phyloP scores from a whole-genome alignment of 2,113 vertebrate species.

The Dicaeum eximium region DNA sequence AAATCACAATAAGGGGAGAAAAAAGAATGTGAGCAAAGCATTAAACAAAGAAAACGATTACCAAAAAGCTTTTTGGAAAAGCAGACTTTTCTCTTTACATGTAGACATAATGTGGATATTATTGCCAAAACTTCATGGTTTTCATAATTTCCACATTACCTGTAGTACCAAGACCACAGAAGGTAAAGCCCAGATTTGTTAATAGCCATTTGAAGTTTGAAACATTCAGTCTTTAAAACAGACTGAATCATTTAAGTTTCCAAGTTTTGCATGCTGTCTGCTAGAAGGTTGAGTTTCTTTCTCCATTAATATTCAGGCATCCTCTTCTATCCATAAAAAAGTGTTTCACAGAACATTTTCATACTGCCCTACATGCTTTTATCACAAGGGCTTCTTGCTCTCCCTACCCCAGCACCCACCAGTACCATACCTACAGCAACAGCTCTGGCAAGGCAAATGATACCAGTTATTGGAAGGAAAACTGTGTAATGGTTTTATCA shows the following conservation, averaged over 20 bases:
- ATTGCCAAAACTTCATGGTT: not conserved
- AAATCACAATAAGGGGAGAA: not conserved
- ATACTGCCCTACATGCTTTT: not conserved
- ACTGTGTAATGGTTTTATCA: not conserved
- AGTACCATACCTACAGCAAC: not conserved
- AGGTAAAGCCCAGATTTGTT: not conserved
- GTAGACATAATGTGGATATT: not conserved
- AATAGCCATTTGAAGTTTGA: not conserved
- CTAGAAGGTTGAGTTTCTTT: not conserved
- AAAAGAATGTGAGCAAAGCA: not conserved
- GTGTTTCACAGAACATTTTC: not conserved
- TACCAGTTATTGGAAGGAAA: not conserved
- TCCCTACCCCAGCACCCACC: not conserved
- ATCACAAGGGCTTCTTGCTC: not conserved
- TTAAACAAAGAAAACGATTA: not conserved
- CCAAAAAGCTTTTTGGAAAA: not conserved
- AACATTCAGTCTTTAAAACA: not conserved
- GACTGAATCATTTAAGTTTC: not conserved
- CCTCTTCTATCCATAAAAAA: not conserved
- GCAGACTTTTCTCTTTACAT: not conserved
- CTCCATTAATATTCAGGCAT: not conserved
- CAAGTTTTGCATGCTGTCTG: not conserved
- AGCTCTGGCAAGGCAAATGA: not conserved
- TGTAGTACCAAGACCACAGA: not conserved
- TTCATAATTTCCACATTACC: not conserved